Evolutionary conservation across 2,113 vertebrate genomes (phyloP).

Genomic region (Hiodon alosoides): DNA sequence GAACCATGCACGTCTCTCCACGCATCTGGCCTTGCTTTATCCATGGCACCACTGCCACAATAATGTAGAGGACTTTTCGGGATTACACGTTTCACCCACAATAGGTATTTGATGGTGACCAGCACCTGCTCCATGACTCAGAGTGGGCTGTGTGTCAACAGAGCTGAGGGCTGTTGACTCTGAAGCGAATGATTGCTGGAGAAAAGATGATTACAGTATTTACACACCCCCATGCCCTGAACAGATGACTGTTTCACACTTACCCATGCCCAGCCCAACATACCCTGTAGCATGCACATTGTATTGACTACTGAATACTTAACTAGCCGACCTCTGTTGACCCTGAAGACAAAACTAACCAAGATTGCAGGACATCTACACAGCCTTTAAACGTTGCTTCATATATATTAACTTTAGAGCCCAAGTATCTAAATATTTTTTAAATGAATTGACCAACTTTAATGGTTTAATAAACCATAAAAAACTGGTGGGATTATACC

Average conservation of each 20-base stretch:
- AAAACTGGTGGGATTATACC: too few relatives aligned
- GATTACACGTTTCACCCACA: slow-evolving; percentile 44
- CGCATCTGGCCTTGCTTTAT: neutral
- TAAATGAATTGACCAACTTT: neutral
- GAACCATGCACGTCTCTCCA: neutral
- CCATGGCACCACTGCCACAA: too few relatives aligned
- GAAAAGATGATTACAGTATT: slow-evolving; percentile 49
- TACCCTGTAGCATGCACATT: neutral
- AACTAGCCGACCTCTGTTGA: neutral
- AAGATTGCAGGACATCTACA: neutral
- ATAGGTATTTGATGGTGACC: slow-evolving; percentile 47
- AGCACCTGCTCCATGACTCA: slow-evolving; percentile 56
- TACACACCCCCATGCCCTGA: slow-evolving; percentile 47
- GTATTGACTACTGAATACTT: neutral
- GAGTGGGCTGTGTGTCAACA: slow-evolving; percentile 35
- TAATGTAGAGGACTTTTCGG: neutral
- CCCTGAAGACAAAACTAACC: neutral
- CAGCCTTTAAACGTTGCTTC: neutral
- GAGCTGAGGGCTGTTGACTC: neutral
- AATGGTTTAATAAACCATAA: too few relatives aligned
- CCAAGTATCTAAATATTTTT: neutral
- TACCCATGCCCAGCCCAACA: neutral
- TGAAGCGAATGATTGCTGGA: slow-evolving; percentile 41
- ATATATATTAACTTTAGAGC: neutral
- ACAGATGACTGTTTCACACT: slow-evolving; percentile 44